A percentile compares a stretch with the other conserved stretches of the same genome.
Conservation (phyloP, 2,888 invertebrate genomes). For the Liopterus haemorrhoidalis region DNA sequence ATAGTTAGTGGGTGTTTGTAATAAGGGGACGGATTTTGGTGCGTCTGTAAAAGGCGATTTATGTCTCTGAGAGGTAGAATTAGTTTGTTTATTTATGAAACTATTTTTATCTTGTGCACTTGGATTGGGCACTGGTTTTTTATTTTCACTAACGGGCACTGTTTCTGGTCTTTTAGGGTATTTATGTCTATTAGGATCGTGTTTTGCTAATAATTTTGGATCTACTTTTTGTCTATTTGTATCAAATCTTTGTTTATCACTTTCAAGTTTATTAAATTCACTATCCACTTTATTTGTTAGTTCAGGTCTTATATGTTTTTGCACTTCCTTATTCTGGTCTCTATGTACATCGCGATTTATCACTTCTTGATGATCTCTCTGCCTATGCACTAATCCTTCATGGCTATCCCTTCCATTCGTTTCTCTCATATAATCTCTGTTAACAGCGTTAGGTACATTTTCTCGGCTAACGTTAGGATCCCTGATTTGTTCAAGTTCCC, state of each 20-base stretch:
- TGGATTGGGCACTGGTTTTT: constrained; percentile 19
- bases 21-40: constrained; percentile 43
- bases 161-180: constrained; percentile 10
- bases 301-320: no score
- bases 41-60: constrained; percentile 40
- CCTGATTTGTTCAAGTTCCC: no score
- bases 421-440: no score
- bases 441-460: no score
- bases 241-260: constrained; percentile 16
- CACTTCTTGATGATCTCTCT: no score
- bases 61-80: constrained; percentile 42
- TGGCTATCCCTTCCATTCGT: no score
- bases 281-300: not conserved
- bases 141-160: constrained; percentile 22
- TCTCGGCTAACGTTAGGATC: no score
- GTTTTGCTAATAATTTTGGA: constrained; percentile 11
- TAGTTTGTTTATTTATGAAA: constrained; percentile 37
- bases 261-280: constrained; percentile 9
- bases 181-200: constrained; percentile 18
- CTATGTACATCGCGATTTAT: no score
- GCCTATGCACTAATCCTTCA: no score
- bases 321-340: no score
- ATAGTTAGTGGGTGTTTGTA: constrained; percentile 23
- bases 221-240: constrained; percentile 18
- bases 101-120: constrained; percentile 37